Evolutionary conservation across 2,797 vertebrate genomes (phyloP).

Genomic region (Chlorospingus flavigularis): DNA sequence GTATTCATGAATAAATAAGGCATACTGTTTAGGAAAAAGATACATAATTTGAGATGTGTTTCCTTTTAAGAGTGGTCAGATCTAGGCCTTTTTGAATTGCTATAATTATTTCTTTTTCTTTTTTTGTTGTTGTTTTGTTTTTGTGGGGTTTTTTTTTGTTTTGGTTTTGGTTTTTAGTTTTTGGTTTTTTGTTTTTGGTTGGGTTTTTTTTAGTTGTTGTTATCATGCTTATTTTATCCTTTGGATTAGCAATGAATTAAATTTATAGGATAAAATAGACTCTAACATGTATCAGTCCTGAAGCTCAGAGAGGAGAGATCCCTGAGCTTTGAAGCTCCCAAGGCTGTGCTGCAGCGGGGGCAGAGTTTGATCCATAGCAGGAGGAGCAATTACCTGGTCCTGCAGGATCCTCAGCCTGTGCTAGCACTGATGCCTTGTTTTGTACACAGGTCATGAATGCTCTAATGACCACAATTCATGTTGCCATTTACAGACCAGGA

Average conservation of each 20-base stretch:
- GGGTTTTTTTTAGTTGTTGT: background rate
- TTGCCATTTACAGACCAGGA: background rate
- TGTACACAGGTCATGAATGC: slow-evolving; percentile 20
- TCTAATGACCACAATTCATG: slow-evolving; percentile 15
- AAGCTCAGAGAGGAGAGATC: background rate
- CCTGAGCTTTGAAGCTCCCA: background rate
- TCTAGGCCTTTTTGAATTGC: background rate
- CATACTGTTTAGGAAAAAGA: background rate
- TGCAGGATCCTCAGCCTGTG: background rate
- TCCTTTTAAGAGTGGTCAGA: background rate
- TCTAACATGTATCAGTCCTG: background rate
- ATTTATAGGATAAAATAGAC: background rate
- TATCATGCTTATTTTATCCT: background rate
- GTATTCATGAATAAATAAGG: background rate
- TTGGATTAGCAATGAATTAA: background rate
- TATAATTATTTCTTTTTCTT: background rate
- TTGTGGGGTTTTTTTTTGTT: too few relatives aligned
- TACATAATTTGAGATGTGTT: background rate
- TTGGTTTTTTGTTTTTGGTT: too few relatives aligned
- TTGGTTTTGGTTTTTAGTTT: background rate
- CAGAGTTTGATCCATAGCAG: background rate
- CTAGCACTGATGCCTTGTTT: background rate
- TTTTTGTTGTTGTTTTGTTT: too few relatives aligned
- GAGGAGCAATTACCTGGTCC: slow-evolving; percentile 29
- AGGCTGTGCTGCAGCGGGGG: background rate